Conservation (phyloP, 2,113 vertebrate species). For the Pampusana beccarii region DNA sequence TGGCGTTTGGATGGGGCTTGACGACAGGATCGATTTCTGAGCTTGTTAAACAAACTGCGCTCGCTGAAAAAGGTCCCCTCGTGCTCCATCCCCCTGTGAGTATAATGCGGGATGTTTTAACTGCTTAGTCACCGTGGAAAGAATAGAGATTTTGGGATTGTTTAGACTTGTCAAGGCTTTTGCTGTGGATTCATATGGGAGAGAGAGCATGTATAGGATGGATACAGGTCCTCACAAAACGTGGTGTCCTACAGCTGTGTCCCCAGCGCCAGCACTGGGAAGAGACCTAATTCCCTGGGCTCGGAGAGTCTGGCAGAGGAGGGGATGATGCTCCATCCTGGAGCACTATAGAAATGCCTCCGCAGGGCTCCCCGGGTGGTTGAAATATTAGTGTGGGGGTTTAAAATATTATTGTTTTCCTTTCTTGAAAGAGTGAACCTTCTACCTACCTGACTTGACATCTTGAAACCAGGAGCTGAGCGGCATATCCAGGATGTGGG, state of each 20-base stretch:
- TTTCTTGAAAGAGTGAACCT: background rate
- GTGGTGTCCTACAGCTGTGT: fast-evolving
- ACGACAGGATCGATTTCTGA: background rate
- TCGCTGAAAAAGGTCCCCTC: background rate
- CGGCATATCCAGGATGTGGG: fast-evolving
- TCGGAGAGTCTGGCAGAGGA: fast-evolving
- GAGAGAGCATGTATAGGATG: fast-evolving
- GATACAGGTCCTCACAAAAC: fast-evolving
- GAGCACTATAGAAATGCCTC: background rate
- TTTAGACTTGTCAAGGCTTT: background rate
- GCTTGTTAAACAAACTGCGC: background rate
- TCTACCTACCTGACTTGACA: background rate
- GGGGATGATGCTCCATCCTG: background rate
- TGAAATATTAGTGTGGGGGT: background rate
- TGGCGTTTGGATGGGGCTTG: background rate
- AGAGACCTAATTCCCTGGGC: too few species aligned
- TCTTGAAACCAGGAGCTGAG: background rate
- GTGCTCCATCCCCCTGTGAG: fast-evolving
- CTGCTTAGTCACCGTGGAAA: background rate
- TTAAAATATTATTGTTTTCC: background rate
- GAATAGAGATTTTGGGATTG: fast-evolving
- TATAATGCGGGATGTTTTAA: fast-evolving
- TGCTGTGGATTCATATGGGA: background rate
- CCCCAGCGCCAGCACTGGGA: background rate
- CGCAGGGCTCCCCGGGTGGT: fast-evolving